A percentile compares a stretch with the other conserved stretches of the same genome.
Evolutionary conservation across 2,797 vertebrate species (phyloP).

Genomic region (Anguilla obscura): DNA sequence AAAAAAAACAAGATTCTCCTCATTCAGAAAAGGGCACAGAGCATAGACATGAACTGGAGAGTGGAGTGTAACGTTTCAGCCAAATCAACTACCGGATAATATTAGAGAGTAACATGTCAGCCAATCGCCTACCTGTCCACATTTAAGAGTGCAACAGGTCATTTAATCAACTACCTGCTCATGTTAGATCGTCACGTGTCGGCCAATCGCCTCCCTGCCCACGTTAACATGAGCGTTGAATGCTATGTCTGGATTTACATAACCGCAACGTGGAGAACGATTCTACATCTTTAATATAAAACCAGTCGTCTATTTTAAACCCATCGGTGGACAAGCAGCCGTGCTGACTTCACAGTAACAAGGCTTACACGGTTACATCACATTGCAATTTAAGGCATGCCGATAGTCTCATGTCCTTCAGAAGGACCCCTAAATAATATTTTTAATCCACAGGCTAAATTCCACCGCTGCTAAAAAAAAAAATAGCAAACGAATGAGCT

Average conservation of each 20-base stretch:
- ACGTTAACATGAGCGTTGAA: background rate
- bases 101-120: background rate
- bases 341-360: background rate
- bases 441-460: constrained; percentile 1
- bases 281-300: constrained; percentile 7
- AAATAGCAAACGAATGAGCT: background rate
- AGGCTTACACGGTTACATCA: background rate
- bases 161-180: background rate
- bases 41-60: background rate
- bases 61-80: background rate
- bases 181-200: background rate
- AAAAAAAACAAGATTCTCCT: background rate
- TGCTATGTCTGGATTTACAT: background rate
- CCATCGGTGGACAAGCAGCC: background rate
- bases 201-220: background rate
- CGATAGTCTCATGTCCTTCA: background rate
- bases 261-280: background rate
- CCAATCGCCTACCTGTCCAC: background rate
- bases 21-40: background rate
- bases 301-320: constrained; percentile 8
- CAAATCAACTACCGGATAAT: background rate
- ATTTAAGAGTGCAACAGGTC: background rate
- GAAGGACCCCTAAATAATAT: background rate
- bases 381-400: background rate
- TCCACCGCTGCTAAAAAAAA: background rate